Evolutionary conservation across 2,888 invertebrate genomes (phyloP), one percentile per base, ranked within the genome.

Genomic region (Hypomecis punctinalis): DNA sequence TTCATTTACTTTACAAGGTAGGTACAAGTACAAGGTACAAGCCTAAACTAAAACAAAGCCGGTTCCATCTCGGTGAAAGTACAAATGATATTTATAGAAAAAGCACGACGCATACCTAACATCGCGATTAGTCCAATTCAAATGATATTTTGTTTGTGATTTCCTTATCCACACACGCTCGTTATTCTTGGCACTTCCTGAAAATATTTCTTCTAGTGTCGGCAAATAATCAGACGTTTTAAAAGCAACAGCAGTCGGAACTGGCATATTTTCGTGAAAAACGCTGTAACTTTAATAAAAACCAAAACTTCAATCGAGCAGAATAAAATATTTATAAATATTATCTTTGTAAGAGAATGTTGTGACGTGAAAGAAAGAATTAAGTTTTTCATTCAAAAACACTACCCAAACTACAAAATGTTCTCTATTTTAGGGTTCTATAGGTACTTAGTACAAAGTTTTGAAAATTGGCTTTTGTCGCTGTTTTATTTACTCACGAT

Each of bases 171-270:
- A 13, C 6, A 13, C 42, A 49, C 37, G 53, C 35, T 11, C 45
- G 39, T 56, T 49, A 58, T 49, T 64, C 51, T 64, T 56, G 39
- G 65, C 57, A 43, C 13, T 57, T 61, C 39, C 56, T 61, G 61
- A 42, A 59, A 52, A 60, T 52, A 47, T 52, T 47, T 60, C 51
- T 47, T 9, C 42, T 55, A 46, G 23, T 60, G 52, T 57, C 65
- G 43, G 61, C 7, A 65, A 65, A 65, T 53, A 61, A 48, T 56
- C 36, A 33, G 61, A 65, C 48, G 57, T 58, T 61, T 49, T 54
- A 53, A 57, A 53, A 60, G 45, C 63, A 58, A 63, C 48, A 58
- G 6, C 45, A 42, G 35, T 49, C 36, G 11, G 51, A 40, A 40
- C 10, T 55, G 45, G 35, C 51, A 40, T 56, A 45, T 57, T 61